phyloP scores from a whole-genome alignment of 92 coral and sea anemone genomes.

The Porites rus region DNA sequence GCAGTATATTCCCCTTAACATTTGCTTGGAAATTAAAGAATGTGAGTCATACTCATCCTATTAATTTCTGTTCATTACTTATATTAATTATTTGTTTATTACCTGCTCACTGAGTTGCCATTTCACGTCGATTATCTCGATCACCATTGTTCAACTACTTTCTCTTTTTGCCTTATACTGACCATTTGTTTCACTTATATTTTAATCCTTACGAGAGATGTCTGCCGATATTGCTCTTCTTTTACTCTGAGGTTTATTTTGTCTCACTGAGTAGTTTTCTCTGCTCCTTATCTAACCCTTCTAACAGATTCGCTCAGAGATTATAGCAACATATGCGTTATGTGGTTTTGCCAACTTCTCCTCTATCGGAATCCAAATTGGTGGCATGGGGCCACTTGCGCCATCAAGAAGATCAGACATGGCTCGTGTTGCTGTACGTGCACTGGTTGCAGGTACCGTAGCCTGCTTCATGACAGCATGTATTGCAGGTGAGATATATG shows the following conservation, averaged over 20 bases:
- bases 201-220: background rate
- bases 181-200: background rate
- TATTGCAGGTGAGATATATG: constrained; percentile 84
- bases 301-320: constrained; percentile 88
- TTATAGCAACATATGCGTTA: constrained; percentile 90
- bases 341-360: constrained; percentile 96
- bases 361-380: constrained; percentile 94
- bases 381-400: constrained; percentile 95
- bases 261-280: constrained; percentile 6
- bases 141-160: too few species aligned
- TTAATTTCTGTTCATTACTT: too few species aligned
- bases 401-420: constrained; percentile 86
- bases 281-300: constrained; percentile 9
- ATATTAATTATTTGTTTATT: too few species aligned
- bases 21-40: too few species aligned
- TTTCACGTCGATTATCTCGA: too few species aligned
- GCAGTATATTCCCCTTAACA: too few species aligned
- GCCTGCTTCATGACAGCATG: constrained; percentile 99
- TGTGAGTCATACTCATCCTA: too few species aligned
- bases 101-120: too few species aligned
- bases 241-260: background rate
- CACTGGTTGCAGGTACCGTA: constrained; percentile 92
- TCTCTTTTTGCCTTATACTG: background rate
- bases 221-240: background rate
- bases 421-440: constrained; percentile 91